These are phyloP conservation scores for Platichthys flesus DNA, from an alignment of 2,113 vertebrate species.

Conservation along the genomic window DNA sequence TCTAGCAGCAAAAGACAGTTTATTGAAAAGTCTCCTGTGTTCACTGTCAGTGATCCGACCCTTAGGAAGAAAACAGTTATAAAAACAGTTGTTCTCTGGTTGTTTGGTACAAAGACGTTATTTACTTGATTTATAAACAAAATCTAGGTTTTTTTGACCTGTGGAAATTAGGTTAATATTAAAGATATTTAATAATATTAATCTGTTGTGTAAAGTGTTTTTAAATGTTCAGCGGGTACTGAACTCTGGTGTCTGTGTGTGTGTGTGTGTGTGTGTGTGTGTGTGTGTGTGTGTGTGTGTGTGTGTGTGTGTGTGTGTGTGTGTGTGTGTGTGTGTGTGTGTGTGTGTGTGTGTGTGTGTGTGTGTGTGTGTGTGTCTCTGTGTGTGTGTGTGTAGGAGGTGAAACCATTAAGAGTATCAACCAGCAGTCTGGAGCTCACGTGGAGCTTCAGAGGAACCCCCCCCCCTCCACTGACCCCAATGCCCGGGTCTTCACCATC, in stretches of 20 bases:
- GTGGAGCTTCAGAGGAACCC: constrained; percentile 99
- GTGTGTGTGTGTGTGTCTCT: constrained; percentile 20
- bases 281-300: constrained; percentile 18
- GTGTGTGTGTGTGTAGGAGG: constrained; percentile 82
- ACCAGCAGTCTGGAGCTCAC: constrained; percentile 95
- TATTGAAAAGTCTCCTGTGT: too few relatives aligned
- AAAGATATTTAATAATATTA: too few relatives aligned
- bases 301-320: constrained; percentile 9
- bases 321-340: constrained; percentile 15
- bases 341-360: constrained; percentile 12
- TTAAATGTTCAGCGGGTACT: too few relatives aligned
- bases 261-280: constrained; percentile 12
- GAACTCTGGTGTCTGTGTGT: not conserved
- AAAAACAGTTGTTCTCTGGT: too few relatives aligned
- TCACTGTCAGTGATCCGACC: too few relatives aligned
- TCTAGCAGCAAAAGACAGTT: too few relatives aligned
- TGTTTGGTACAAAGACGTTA: too few relatives aligned
- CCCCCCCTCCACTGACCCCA: constrained; percentile 94
- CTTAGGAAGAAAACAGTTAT: too few relatives aligned
- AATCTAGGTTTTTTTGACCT: too few relatives aligned
- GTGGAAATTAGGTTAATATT: too few relatives aligned
- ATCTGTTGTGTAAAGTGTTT: too few relatives aligned
- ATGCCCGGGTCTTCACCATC: constrained; percentile 94
- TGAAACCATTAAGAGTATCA: constrained; percentile 97
- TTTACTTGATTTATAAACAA: too few relatives aligned